Evolutionary conservation across 2,113 vertebrate genomes (phyloP), one percentile per base, ranked within the genome.

Genomic region (Ellobius talpinus): DNA sequence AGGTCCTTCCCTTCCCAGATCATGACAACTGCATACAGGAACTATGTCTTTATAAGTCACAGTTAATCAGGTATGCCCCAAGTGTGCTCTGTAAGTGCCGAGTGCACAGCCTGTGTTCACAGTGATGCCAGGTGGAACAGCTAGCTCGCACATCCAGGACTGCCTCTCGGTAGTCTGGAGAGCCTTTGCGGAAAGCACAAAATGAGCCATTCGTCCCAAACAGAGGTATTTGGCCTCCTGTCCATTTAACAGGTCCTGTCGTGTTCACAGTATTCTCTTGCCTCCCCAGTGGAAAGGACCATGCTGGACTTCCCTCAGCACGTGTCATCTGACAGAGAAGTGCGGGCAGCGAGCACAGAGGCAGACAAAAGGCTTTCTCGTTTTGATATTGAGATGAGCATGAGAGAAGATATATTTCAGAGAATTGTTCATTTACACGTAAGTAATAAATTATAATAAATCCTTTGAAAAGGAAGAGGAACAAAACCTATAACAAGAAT

Each of bases 361-460:
- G 99, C 99, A 11, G 99, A 99, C 98, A 99, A 99, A 98, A 99
- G 97, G 7, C 99, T 99, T 96, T 99, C 99, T 8, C 99, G 99
- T 96, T 99, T 99, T 73, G 99, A 99, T 89, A 99, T 99, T 95
- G 99, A 99, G 98, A 99, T 99, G 97, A 99, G 99, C 96, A 99
- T 99, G 99, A 99, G 99, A 98, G 98, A 98, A 95, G 99, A 99
- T 29, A 98, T 99, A 70, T 99, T 99, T 98, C 98, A 98, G 97
- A 99, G 99, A 97, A 98, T 99, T 87, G 98, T 98, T 93, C 99
- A 98, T 92, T 98, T 99, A 96, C 99, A 99, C 99, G 99, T 99
- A 98, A 97, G 92, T 95, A 45, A 23, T 90, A 86, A 42, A 85
- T 85, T 45, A 63, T 93, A 93, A 24, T 94, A 92, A 77, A 21